Percentiles rank a stretch among this genome's conserved stretches.
These are phyloP conservation scores for Antigone vipio DNA, from an alignment of 2,113 vertebrate genomes.

Conservation along the genomic window DNA sequence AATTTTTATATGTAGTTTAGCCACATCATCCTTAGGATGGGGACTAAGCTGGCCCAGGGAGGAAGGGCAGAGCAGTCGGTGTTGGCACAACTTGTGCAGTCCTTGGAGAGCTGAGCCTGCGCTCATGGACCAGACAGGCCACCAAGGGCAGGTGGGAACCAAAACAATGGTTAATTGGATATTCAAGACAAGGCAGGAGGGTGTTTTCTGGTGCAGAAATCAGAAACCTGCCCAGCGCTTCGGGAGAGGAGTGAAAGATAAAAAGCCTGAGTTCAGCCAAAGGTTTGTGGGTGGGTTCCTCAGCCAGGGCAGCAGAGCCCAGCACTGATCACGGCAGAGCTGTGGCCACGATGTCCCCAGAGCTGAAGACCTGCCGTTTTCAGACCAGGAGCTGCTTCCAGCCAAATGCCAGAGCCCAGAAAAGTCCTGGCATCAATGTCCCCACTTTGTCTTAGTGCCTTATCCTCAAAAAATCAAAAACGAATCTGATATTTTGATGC, in stretches of 20 bases:
- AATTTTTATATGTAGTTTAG: neutral
- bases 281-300: neutral
- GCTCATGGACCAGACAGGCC: accelerated
- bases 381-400: neutral
- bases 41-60: neutral
- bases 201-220: neutral
- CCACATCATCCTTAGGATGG: neutral
- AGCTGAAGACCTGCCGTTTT: neutral
- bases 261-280: neutral
- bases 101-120: neutral
- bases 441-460: neutral
- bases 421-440: neutral
- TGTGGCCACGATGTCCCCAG: accelerated
- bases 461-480: neutral
- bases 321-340: neutral
- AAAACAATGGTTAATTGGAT: neutral
- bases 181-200: neutral
- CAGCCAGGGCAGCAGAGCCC: neutral
- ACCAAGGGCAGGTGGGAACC: neutral
- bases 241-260: neutral
- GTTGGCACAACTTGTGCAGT: neutral
- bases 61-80: neutral
- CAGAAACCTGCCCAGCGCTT: neutral
- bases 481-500: neutral
- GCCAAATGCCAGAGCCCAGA: neutral